Conservation (phyloP, 2,797 vertebrate species). For the Sciurus carolinensis region DNA sequence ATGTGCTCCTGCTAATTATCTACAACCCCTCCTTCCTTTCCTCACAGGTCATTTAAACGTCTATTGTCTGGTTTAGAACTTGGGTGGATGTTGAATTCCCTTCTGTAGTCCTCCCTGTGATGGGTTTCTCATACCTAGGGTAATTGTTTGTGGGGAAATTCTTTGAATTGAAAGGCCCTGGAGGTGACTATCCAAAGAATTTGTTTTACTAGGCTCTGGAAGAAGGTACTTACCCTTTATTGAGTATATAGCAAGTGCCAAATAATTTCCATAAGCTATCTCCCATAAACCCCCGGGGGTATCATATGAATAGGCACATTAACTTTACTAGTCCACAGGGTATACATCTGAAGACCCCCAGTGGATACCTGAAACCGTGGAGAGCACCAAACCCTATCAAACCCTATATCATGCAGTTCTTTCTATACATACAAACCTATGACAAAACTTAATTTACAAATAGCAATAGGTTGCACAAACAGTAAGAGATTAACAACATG, state of each 20-base stretch:
- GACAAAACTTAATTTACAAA: neutral
- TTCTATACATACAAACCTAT: neutral
- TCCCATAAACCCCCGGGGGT: neutral
- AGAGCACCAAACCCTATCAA: neutral
- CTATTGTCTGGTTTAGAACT: conserved; percentile 81
- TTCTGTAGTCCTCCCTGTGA: conserved; percentile 62
- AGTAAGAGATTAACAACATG: neutral
- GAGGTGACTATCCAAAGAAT: conserved; percentile 57
- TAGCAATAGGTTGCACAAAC: neutral
- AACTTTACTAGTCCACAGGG: neutral
- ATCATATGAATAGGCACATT: neutral
- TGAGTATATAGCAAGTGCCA: conserved; percentile 45
- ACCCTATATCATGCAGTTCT: neutral
- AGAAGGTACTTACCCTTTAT: conserved; percentile 47
- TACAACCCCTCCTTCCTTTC: conserved; percentile 76
- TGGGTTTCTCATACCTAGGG: conserved; percentile 74
- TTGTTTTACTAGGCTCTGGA: conserved; percentile 65
- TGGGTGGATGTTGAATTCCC: conserved; percentile 69
- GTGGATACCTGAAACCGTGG: neutral
- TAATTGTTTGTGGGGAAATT: conserved; percentile 67
- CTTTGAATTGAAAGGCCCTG: conserved; percentile 70
- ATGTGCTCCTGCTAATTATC: conserved; percentile 75
- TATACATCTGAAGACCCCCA: neutral
- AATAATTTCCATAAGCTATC: conserved; percentile 60
- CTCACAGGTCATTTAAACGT: conserved; percentile 85